Evolutionary conservation across 2,797 vertebrate genomes (phyloP).

Genomic region (Platyrinchus mystaceus): DNA sequence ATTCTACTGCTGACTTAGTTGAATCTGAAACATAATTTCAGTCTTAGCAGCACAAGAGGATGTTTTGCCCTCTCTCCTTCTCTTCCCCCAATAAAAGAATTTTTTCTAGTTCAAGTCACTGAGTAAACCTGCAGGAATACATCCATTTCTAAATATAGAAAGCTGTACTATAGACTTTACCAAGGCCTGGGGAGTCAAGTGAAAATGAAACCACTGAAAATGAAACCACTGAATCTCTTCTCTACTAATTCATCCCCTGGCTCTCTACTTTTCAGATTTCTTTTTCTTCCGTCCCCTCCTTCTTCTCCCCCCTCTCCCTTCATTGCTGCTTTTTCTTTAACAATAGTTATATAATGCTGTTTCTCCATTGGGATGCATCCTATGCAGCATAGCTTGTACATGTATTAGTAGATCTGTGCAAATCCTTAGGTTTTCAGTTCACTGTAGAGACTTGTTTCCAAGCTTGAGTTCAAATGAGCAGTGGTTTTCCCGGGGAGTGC

Average conservation of each 20-base stretch:
- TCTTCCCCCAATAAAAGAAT: not conserved
- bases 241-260: not conserved
- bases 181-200: not conserved
- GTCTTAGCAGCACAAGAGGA: not conserved
- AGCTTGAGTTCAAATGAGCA: not conserved
- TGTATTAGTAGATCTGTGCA: not conserved
- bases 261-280: not conserved
- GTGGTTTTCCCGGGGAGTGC: not conserved
- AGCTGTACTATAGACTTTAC: not conserved
- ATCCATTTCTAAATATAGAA: not conserved
- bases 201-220: not conserved
- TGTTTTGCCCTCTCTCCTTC: not conserved
- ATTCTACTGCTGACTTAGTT: not conserved
- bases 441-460: not conserved
- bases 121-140: not conserved
- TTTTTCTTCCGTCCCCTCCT: not conserved
- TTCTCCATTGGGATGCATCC: accelerated
- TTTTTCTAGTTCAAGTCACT: not conserved
- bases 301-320: not conserved
- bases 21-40: not conserved
- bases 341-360: not conserved
- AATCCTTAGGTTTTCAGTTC: not conserved
- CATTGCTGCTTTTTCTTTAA: not conserved
- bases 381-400: not conserved
- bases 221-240: not conserved